Base-by-base conservation (phyloP, 1,140 invertebrate species). In the Lepidotrigona ventralis region DNA sequence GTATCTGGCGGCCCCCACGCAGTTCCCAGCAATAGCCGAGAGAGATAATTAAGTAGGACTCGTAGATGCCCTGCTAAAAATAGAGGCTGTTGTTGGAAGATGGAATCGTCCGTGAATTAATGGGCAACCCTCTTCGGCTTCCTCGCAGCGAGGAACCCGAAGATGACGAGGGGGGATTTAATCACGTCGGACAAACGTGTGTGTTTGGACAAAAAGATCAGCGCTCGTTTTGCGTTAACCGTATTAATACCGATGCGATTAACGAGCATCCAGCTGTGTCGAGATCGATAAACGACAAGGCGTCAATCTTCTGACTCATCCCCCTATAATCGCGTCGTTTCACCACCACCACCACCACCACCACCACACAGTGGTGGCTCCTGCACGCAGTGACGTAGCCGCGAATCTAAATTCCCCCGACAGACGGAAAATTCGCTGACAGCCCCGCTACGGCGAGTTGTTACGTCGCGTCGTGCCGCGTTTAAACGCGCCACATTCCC, bases 211-310 rank as follows among this genome's bases (percentile, higher is more conserved):
- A 1, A 51, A 73, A 56, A 33, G n/a, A n/a, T 21, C 39, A 5
- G 3, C 15, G 1, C 4, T 6, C 8, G 73, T 78, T 68, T n/a
- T 12, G 56, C 56, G 33, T 19, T 33, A 39, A 54, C 19, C n/a
- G 46, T n/a, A 19, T 5, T 19, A 64, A 56, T 83, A 79, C 68
- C n/a, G 58, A 74, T 83, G 68, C 23, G 26, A 56, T 66, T 81
- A 79, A 81, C 85, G 63, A 75, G 71, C 75, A 68, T 87, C 70
- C 56, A 85, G 58, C 76, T 46, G 54, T 79, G 79, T 84, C 74
- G 79, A 85, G 87, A 89, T 89, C 88, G 86, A 89, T 89, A 89
- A 86, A 88, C 87, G 88, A 89, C 87, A 89, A 89, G 87, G 82
- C 88, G 88, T 89, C 88, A 79, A 89, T 89, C 88, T 89, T 89